These are phyloP conservation scores for Ctenopoma kingsleyae DNA, from an alignment of 2,797 vertebrate genomes.

Conservation along the genomic window DNA sequence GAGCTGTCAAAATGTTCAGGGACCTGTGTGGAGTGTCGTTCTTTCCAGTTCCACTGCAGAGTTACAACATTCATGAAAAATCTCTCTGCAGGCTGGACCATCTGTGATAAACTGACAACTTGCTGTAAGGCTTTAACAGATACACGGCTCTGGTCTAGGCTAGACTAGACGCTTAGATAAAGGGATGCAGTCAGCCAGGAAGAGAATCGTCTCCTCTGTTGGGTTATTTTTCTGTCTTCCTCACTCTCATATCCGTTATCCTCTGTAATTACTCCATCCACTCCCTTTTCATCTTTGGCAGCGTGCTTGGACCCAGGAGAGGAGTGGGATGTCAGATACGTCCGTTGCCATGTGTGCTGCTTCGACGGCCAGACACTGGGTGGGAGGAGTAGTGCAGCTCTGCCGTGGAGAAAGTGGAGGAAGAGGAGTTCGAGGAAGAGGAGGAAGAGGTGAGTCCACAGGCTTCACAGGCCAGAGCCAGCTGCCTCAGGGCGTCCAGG, in stretches of 20 bases:
- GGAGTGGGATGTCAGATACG: slow-evolving; percentile 74
- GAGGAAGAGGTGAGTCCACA: slow-evolving; percentile 87
- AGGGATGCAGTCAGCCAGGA: slow-evolving; percentile 29
- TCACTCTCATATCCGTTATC: slow-evolving; percentile 15
- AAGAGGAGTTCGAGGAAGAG: slow-evolving; percentile 72
- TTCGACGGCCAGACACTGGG: slow-evolving; percentile 62
- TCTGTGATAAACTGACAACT: slow-evolving; percentile 19
- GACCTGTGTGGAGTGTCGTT: neutral
- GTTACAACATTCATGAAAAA: slow-evolving; percentile 51
- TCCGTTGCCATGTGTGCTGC: slow-evolving; percentile 85
- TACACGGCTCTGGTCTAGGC: slow-evolving; percentile 36
- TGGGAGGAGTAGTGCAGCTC: slow-evolving; percentile 82
- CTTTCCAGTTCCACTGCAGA: neutral
- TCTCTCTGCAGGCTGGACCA: slow-evolving; percentile 20
- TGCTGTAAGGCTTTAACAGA: slow-evolving; percentile 57
- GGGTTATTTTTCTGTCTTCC: neutral
- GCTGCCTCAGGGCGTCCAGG: slow-evolving; percentile 93
- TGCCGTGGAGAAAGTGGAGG: slow-evolving; percentile 64
- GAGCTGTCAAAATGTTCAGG: slow-evolving; percentile 13
- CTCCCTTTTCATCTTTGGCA: slow-evolving; percentile 32
- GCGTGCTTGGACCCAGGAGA: neutral
- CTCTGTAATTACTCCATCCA: neutral
- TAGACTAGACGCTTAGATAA: slow-evolving; percentile 48
- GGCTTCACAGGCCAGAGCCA: slow-evolving; percentile 93
- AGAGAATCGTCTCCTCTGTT: slow-evolving; percentile 16